A percentile compares a stretch with the other conserved stretches of the same genome.
Conservation (phyloP, 2,113 vertebrate genomes). For the Eclectus roratus region DNA sequence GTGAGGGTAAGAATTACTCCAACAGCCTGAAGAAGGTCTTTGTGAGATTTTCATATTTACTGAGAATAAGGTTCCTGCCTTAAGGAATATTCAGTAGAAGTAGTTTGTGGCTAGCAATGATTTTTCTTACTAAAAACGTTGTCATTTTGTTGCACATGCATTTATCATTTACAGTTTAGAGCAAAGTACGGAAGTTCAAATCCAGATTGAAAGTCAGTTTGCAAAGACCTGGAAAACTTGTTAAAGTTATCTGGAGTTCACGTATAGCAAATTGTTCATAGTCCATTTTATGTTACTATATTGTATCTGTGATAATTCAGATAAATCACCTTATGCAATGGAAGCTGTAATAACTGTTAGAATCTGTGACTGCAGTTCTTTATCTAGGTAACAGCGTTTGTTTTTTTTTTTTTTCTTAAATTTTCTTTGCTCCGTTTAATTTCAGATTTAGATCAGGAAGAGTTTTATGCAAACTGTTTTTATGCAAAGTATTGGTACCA, state of each 20-base stretch:
- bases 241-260: neutral
- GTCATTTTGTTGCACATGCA: neutral
- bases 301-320: neutral
- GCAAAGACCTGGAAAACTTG: neutral
- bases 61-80: neutral
- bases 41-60: neutral
- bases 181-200: constrained; percentile 11
- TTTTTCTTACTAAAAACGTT: neutral
- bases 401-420: fast-evolving
- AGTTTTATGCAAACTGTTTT: neutral
- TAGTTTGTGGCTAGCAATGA: neutral
- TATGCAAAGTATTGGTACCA: neutral
- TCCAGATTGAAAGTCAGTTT: neutral
- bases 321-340: neutral
- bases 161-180: neutral
- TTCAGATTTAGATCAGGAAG: neutral
- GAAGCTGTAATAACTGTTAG: neutral
- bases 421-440: neutral
- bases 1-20: neutral
- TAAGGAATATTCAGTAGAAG: neutral
- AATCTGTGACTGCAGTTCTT: neutral
- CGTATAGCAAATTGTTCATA: neutral
- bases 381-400: neutral
- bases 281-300: neutral
- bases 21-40: neutral